Conservation (phyloP, 35 echinoderm and acorn worm genomes). For the Anneissia japonica region DNA sequence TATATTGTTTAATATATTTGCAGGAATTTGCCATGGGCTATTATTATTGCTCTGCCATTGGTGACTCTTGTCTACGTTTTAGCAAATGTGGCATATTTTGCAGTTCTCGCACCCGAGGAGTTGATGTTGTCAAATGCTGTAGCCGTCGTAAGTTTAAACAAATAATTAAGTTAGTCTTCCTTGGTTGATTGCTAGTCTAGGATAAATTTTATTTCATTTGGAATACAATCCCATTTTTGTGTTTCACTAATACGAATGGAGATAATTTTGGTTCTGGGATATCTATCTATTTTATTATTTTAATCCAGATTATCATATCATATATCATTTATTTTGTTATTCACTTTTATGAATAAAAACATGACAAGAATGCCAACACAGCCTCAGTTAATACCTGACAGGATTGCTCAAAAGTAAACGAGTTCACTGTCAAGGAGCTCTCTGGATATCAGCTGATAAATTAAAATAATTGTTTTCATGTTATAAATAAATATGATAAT, state of each 20-base stretch:
- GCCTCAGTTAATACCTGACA: too few species aligned
- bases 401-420: too few species aligned
- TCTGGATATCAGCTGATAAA: too few species aligned
- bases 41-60: slow-evolving; percentile 47
- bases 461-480: too few species aligned
- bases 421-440: too few species aligned
- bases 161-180: background rate
- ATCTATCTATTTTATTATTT: too few species aligned
- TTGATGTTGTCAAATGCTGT: slow-evolving; percentile 54
- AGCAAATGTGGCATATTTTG: slow-evolving; percentile 66
- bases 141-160: slow-evolving; percentile 43
- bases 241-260: background rate
- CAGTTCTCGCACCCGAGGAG: slow-evolving; percentile 48
- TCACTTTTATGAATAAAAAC: too few species aligned
- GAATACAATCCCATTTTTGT: background rate
- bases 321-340: too few species aligned
- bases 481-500: too few species aligned
- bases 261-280: too few species aligned
- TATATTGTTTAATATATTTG: background rate
- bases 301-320: too few species aligned
- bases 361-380: too few species aligned
- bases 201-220: background rate
- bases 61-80: slow-evolving; percentile 59
- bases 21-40: slow-evolving; percentile 64
- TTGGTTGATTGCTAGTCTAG: background rate